Conservation (phyloP, 2,797 vertebrate genomes). For the Helarctos malayanus region DNA sequence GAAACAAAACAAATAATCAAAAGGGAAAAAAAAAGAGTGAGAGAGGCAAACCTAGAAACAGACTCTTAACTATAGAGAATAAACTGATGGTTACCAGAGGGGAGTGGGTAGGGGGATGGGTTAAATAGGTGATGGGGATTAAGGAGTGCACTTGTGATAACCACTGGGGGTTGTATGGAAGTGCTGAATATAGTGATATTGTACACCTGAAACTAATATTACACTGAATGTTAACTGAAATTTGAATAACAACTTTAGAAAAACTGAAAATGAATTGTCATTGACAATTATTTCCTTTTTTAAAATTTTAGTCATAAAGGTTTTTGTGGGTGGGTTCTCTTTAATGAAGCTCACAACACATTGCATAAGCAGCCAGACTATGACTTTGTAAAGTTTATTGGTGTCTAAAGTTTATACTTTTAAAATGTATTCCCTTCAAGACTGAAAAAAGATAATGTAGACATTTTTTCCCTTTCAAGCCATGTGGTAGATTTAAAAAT, state of each 20-base stretch:
- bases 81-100: not conserved
- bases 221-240: not conserved
- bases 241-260: not conserved
- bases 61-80: not conserved
- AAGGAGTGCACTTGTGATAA: not conserved
- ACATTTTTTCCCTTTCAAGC: not conserved
- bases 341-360: not conserved
- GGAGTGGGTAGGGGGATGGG: not conserved
- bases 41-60: not conserved
- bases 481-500: not conserved
- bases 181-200: not conserved
- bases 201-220: not conserved
- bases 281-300: not conserved
- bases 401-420: constrained; percentile 6
- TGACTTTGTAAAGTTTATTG: not conserved
- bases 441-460: constrained; percentile 40
- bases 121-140: not conserved
- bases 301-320: not conserved
- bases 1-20: not conserved
- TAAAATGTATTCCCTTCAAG: constrained; percentile 65
- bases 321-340: not conserved
- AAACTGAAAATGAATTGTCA: not conserved
- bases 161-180: not conserved
- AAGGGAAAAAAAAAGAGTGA: not conserved
- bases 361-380: not conserved